Evolutionary conservation across 2,113 vertebrate species (phyloP), one percentile per base, ranked within the genome.

Genomic region (Porphyrio hochstetteri): DNA sequence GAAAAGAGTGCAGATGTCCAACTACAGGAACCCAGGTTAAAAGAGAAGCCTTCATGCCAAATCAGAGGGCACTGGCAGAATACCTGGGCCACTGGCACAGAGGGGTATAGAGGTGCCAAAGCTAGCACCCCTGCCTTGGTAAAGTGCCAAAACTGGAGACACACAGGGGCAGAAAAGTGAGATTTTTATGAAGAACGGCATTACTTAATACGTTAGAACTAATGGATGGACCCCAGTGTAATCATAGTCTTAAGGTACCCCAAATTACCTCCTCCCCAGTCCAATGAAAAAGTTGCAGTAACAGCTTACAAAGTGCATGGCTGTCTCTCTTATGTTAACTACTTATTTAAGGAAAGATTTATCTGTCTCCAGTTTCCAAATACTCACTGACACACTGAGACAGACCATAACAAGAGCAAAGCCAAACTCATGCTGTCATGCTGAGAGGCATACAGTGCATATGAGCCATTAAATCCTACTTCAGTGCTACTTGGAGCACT

Each of bases 101-200:
- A 82, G 5, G 6, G 1, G 0, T 9, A 36, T 0, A 35, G 7
- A 9, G 44, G 7, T 31, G 91, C 14, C n/a, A 82, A 76, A 82
- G 5, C 27, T 21, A 38, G 16, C 23, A 25, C 16, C 0, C 4
- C 5, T 9, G 5, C 14, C 15, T 33, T 29, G 7, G 13, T 24
- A 15, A 65, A 65, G 7, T 23, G 50, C 19, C 21, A 70, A 68
- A 64, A 57, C 0, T n/a, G 2, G 50, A 76, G n/a, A 64, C 1
- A 13, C 16, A 46, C 4, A 14, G 7, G 18, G 46, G 17, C 4
- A 55, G 29, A 76, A 80, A 40, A 63, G 8, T 5, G 13, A 72
- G 20, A 59, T 35, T 90, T 88, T 76, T 74, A 6, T 59, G 55
- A 79, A 80, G 42, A 88, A 36, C 7, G 77, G 0, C 9, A 11